phyloP scores from a whole-genome alignment of 2,888 invertebrate species.

The Pegoplata infirma region DNA sequence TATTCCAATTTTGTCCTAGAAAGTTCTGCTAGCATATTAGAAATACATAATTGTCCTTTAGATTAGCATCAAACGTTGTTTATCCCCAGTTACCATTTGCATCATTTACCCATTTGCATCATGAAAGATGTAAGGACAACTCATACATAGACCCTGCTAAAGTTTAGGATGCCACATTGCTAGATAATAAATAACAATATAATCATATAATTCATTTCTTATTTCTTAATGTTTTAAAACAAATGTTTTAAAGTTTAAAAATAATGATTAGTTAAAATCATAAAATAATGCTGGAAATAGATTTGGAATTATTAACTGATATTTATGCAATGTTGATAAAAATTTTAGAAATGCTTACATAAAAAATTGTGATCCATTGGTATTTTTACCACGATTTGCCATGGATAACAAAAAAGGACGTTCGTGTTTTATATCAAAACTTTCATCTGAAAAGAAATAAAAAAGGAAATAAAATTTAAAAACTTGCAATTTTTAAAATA shows the following conservation, averaged over 20 bases:
- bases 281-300: constrained; percentile 65
- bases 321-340: background rate
- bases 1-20: background rate
- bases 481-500: too few species aligned
- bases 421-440: constrained; percentile 92
- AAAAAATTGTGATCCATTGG: constrained; percentile 99
- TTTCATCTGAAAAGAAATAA: constrained; percentile 88
- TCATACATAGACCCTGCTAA: constrained; percentile 46
- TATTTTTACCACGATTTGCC: constrained; percentile 98
- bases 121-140: constrained; percentile 38
- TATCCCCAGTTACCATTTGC: constrained; percentile 9
- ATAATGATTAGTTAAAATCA: constrained; percentile 30
- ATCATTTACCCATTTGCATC: constrained; percentile 23
- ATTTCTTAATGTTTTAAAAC: constrained; percentile 26
- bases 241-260: constrained; percentile 36
- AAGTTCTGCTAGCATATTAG: constrained; percentile 29
- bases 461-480: constrained; percentile 2
- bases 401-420: constrained; percentile 95
- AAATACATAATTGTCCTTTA: constrained; percentile 28
- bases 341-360: constrained; percentile 90
- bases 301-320: constrained; percentile 55
- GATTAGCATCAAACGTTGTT: constrained; percentile 41
- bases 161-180: constrained; percentile 58
- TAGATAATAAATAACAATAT: constrained; percentile 62
- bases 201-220: constrained; percentile 44